Evolutionary conservation across 1,140 invertebrate genomes (phyloP).

Genomic region (Ceratina japonica): DNA sequence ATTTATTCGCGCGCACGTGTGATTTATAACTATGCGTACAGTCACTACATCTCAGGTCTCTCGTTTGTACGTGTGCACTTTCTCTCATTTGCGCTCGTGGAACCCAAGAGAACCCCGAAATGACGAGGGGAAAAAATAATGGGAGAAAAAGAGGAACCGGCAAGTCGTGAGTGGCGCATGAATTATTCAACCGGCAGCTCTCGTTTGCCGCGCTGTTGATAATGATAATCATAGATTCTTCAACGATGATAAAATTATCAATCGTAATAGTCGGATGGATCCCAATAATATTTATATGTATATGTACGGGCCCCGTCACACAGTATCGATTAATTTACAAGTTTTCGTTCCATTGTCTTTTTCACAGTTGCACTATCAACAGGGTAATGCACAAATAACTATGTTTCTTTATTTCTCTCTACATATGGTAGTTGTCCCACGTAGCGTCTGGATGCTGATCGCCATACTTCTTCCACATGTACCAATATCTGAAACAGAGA

Average conservation of each 20-base stretch:
- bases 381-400: no score
- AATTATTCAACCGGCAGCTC: slow-evolving; percentile 57
- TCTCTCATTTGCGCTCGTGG: slow-evolving; percentile 25
- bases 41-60: slow-evolving; percentile 14
- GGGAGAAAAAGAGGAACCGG: background rate
- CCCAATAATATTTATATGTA: slow-evolving; percentile 32
- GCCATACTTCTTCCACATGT: slow-evolving; percentile 42
- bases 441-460: slow-evolving; percentile 22
- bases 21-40: slow-evolving; percentile 47
- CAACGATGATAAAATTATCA: slow-evolving; percentile 54
- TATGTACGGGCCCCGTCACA: background rate
- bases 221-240: slow-evolving; percentile 56
- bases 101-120: slow-evolving; percentile 8
- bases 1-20: slow-evolving; percentile 29
- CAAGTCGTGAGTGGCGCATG: slow-evolving; percentile 37
- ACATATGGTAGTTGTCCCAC: slow-evolving; percentile 35
- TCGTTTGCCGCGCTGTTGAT: slow-evolving; percentile 42
- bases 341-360: background rate
- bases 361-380: background rate
- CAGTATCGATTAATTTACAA: background rate
- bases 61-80: slow-evolving; percentile 19
- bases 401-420: slow-evolving; percentile 4
- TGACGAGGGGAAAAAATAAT: background rate
- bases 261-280: slow-evolving; percentile 47
- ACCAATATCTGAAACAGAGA: slow-evolving; percentile 65